A percentile compares a stretch with the other conserved stretches of the same genome.
phyloP scores from a whole-genome alignment of 2,888 invertebrate species.

The Sinhomidia bicolor region DNA sequence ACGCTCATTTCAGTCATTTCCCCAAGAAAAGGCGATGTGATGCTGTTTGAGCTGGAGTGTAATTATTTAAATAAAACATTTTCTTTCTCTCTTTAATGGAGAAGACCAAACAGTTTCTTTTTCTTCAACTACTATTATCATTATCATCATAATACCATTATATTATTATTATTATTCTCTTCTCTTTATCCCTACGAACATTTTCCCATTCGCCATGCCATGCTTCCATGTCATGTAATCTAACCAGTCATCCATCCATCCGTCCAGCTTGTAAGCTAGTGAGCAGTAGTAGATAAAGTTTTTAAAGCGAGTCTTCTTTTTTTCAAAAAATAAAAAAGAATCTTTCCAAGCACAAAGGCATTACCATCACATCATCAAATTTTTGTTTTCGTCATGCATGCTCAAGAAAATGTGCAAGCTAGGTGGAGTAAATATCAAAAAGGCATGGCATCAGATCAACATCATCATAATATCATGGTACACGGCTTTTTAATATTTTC shows the following conservation, averaged over 20 bases:
- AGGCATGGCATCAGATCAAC: background rate
- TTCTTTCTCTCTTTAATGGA: constrained; percentile 36
- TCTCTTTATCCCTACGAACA: background rate
- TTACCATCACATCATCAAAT: constrained; percentile 5
- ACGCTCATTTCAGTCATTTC: constrained; percentile 38
- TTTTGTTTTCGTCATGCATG: constrained; percentile 22
- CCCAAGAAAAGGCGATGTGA: constrained; percentile 20
- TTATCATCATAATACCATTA: constrained; percentile 24
- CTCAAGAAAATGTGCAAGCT: constrained; percentile 31
- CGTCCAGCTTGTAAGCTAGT: background rate
- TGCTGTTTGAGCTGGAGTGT: constrained; percentile 54
- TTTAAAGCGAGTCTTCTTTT: background rate
- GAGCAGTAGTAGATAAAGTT: background rate
- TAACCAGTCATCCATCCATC: constrained; percentile 38
- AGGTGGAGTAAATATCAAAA: constrained; percentile 20
- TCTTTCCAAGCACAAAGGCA: background rate
- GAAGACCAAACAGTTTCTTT: constrained; percentile 35
- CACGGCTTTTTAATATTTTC: background rate
- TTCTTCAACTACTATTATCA: constrained; percentile 39
- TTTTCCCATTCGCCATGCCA: constrained; percentile 31
- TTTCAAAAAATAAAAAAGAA: background rate
- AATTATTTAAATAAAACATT: constrained; percentile 41
- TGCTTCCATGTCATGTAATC: background rate
- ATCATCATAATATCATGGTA: constrained; percentile 5
- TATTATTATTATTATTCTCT: background rate